Evolutionary conservation across 2,888 invertebrate genomes (phyloP).

Genomic region (Agonopterix heracliana): DNA sequence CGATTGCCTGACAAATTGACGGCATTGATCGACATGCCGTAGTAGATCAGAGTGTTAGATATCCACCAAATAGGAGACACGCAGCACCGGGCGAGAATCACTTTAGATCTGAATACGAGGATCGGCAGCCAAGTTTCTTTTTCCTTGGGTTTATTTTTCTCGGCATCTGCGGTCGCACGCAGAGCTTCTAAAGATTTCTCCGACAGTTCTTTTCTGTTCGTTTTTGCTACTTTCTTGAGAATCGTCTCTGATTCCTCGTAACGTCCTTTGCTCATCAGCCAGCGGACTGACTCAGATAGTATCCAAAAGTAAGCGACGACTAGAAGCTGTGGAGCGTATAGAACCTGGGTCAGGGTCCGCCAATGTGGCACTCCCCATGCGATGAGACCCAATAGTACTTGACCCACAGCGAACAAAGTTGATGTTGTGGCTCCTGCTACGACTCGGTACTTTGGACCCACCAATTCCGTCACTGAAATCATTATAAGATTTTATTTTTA

Average conservation of each 20-base stretch:
- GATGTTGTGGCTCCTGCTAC: slow-evolving; percentile 83
- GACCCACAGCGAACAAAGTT: slow-evolving; percentile 84
- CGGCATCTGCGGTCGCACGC: slow-evolving; percentile 47
- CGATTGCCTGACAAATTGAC: slow-evolving; percentile 80
- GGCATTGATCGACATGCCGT: slow-evolving; percentile 81
- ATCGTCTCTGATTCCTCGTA: slow-evolving; percentile 79
- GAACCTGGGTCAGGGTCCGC: slow-evolving; percentile 79
- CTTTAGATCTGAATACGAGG: slow-evolving; percentile 43
- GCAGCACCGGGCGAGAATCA: slow-evolving; percentile 43
- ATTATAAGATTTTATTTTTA: background rate
- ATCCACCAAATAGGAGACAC: slow-evolving; percentile 80
- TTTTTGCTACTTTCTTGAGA: slow-evolving; percentile 77
- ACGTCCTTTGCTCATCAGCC: slow-evolving; percentile 84
- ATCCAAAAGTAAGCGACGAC: slow-evolving; percentile 82
- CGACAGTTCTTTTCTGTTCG: slow-evolving; percentile 76
- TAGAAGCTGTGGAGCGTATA: slow-evolving; percentile 83
- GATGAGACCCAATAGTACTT: slow-evolving; percentile 81
- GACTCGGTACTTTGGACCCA: slow-evolving; percentile 84
- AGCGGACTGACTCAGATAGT: slow-evolving; percentile 84
- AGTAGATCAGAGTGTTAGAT: slow-evolving; percentile 82
- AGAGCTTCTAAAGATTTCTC: slow-evolving; percentile 68
- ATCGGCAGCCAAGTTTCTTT: slow-evolving; percentile 52
- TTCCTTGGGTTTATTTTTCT: slow-evolving; percentile 37
- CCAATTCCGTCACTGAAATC: slow-evolving; percentile 82
- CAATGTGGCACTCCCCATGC: slow-evolving; percentile 84